phyloP scores from a whole-genome alignment of 2,797 vertebrate genomes.

The Rhabdomys pumilio region DNA sequence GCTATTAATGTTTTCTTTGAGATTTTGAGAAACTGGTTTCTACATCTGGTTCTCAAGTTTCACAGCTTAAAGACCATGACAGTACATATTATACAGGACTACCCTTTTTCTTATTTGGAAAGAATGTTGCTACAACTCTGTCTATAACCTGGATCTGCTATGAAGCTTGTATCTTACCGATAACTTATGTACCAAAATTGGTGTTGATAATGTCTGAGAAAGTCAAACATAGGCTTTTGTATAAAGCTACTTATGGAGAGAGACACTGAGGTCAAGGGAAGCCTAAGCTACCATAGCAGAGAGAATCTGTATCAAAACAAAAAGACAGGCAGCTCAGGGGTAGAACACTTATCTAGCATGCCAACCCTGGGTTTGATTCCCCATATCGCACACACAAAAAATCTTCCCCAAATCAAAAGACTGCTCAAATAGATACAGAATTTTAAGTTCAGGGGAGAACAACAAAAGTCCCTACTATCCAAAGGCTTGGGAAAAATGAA shows the following conservation, averaged over 20 bases:
- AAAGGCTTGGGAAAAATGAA: neutral
- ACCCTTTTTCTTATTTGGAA: conserved; percentile 29
- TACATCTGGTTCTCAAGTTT: conserved; percentile 54
- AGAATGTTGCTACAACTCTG: neutral
- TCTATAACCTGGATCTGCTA: neutral
- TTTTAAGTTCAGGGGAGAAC: conserved; percentile 2
- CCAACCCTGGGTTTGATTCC: neutral
- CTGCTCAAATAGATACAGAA: neutral
- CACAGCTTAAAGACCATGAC: conserved; percentile 29
- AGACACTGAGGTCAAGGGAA: neutral
- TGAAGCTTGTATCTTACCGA: neutral
- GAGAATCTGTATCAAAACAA: neutral
- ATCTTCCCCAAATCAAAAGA: neutral
- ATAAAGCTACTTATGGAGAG: neutral
- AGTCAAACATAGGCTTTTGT: neutral
- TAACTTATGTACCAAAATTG: neutral
- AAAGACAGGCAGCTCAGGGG: neutral
- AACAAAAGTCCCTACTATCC: neutral
- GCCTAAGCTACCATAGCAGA: neutral
- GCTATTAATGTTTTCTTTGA: neutral
- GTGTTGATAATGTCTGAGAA: neutral
- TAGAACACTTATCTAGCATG: neutral
- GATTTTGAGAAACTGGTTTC: conserved; percentile 5
- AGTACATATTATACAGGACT: neutral
- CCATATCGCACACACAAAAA: neutral